Base-by-base conservation (phyloP, 2,888 invertebrate genomes). In the Eucera pruinosa region DNA sequence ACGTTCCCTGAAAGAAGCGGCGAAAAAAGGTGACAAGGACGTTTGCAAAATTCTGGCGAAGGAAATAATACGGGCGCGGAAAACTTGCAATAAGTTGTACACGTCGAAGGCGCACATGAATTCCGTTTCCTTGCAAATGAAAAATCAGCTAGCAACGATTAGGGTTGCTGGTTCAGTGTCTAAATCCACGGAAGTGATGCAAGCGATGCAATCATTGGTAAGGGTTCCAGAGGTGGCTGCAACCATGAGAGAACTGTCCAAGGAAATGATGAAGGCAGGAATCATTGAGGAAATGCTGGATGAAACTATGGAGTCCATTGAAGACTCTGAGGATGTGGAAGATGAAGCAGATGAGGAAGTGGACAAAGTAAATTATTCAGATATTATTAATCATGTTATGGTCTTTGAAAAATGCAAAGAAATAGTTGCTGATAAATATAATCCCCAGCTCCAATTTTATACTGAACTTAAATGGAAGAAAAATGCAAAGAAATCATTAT, bases 241-340 rank as follows among this genome's bases (percentile, higher is more conserved):
- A 47, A 98, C 98, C 0, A 99, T 99, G 99, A 96, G 98, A 88
- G 99, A 99, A 84, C 94, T 99, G 94, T 98, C 99, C 1, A 98
- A 97, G 90, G 99, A 99, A 94, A 99, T 99, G 99, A 99, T 98
- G 97, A 97, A 96, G 92, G 98, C 98, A 0, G 99, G 99, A 20
- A 99, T 99, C 75, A 98, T 99, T 65, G 99, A 99, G 92, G 99
- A 99, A 93, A 98, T 99, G 99, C 93, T 99, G 48, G 99, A 99
- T 83, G 99, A 99, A 90, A 98, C 98, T 36, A 96, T 99, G 96
- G 98, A 98, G 78, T 94, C 95, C 4, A 95, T 98, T 80, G 98
- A 98, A 87, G 98, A 98, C 91, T 96, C 97, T 6, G 98, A 98
- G 87, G 98, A 98, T 90, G 95, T 99, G 94, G 99, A 99, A 89